Evolutionary conservation across 2,888 invertebrate species (phyloP).

Genomic region (Phorcus lineatus): DNA sequence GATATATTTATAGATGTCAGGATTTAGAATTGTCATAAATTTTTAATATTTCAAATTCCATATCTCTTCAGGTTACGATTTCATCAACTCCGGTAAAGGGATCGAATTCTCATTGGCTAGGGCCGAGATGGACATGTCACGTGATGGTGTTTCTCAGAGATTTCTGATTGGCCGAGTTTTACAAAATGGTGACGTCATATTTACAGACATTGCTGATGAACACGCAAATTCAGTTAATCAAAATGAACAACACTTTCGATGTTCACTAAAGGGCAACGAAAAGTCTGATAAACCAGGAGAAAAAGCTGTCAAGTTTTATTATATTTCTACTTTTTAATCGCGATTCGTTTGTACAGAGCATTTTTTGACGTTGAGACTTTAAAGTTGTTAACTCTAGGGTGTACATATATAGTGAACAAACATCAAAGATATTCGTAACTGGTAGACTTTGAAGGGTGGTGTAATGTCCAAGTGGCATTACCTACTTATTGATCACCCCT

Average conservation of each 20-base stretch:
- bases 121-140: constrained; percentile 1
- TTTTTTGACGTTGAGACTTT: too few relatives aligned
- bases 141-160: not conserved
- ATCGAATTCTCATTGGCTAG: constrained; percentile 22
- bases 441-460: too few relatives aligned
- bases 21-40: too few relatives aligned
- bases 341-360: too few relatives aligned
- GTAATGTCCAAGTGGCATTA: too few relatives aligned
- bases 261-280: not conserved
- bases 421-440: too few relatives aligned
- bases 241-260: constrained; percentile 1
- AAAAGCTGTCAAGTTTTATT: constrained; percentile 1
- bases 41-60: too few relatives aligned
- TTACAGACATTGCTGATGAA: not conserved
- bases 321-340: not conserved
- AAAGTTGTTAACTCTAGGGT: too few relatives aligned
- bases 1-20: too few relatives aligned
- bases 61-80: constrained; percentile 23
- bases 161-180: constrained; percentile 23
- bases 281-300: not conserved
- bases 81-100: constrained; percentile 8
- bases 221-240: not conserved
- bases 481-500: too few relatives aligned
- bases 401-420: too few relatives aligned
- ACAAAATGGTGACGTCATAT: constrained; percentile 25